Evolutionary conservation across 2,888 invertebrate species (phyloP).

Genomic region (Cloeon dipterum): DNA sequence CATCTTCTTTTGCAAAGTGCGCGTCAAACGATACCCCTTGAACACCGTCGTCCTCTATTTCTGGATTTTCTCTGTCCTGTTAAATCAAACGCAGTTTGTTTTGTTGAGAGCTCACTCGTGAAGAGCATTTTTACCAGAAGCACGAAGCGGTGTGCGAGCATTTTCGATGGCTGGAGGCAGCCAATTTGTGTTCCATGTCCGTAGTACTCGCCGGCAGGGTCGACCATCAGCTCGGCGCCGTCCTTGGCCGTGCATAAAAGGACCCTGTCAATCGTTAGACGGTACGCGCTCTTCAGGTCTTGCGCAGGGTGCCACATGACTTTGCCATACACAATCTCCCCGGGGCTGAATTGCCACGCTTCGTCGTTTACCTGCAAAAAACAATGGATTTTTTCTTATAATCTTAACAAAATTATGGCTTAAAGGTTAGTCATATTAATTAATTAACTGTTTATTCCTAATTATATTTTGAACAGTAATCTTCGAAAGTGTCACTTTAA

Average conservation of each 20-base stretch:
- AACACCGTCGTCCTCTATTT: constrained; percentile 12
- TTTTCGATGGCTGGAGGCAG: constrained; percentile 16
- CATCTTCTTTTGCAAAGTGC: constrained; percentile 13
- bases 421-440: background rate
- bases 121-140: too few species aligned
- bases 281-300: constrained; percentile 17
- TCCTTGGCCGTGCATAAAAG: constrained; percentile 18
- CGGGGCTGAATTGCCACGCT: constrained; percentile 13
- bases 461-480: background rate
- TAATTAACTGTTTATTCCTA: background rate
- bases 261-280: constrained; percentile 16
- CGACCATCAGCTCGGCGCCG: constrained; percentile 18
- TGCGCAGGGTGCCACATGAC: constrained; percentile 20
- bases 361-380: constrained; percentile 13
- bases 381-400: background rate
- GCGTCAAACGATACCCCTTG: constrained; percentile 16
- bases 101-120: too few species aligned
- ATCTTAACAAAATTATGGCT: too few species aligned
- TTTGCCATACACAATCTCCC: constrained; percentile 16
- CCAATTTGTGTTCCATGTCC: constrained; percentile 19
- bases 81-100: too few species aligned
- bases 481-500: too few species aligned
- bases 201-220: constrained; percentile 17
- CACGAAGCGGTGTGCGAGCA: constrained; percentile 16
- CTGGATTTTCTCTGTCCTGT: constrained; percentile 16